Percentiles rank a stretch among this genome's conserved stretches.
Conservation (phyloP, 2,888 invertebrate species). For the Spodoptera littoralis region DNA sequence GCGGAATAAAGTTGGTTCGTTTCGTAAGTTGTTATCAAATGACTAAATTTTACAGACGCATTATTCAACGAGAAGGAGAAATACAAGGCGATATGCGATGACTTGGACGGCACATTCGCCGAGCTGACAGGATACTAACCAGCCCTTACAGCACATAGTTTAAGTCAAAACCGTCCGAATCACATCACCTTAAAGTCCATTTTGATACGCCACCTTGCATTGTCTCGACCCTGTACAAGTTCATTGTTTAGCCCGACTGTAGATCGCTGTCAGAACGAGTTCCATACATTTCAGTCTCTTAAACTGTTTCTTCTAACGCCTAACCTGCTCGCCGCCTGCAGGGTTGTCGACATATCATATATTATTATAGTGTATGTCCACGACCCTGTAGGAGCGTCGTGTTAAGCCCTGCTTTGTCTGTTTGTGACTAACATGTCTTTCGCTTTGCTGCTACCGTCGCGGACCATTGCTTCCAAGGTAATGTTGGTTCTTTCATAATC, state of each 20-base stretch:
- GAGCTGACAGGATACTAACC: slow-evolving; percentile 98
- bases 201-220: slow-evolving; percentile 62
- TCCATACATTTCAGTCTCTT: slow-evolving; percentile 48
- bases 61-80: slow-evolving; percentile 96
- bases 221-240: slow-evolving; percentile 33
- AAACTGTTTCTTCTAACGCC: slow-evolving; percentile 65
- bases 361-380: slow-evolving; percentile 54
- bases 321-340: slow-evolving; percentile 69
- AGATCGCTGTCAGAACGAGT: slow-evolving; percentile 44
- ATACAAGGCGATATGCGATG: slow-evolving; percentile 99
- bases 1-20: slow-evolving; percentile 39
- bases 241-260: slow-evolving; percentile 49
- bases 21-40: slow-evolving; percentile 74
- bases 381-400: slow-evolving; percentile 69
- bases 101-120: slow-evolving; percentile 98
- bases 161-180: slow-evolving; percentile 78
- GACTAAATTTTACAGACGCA: slow-evolving; percentile 92
- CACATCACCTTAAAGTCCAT: slow-evolving; percentile 64
- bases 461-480: slow-evolving; percentile 87
- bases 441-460: slow-evolving; percentile 85
- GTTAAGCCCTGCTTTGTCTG: slow-evolving; percentile 79
- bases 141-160: slow-evolving; percentile 77
- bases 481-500: slow-evolving; percentile 71
- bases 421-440: slow-evolving; percentile 85
- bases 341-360: slow-evolving; percentile 63